These are phyloP conservation scores for Formica exsecta DNA, from an alignment of 1,140 invertebrate species.

Conservation along the genomic window DNA sequence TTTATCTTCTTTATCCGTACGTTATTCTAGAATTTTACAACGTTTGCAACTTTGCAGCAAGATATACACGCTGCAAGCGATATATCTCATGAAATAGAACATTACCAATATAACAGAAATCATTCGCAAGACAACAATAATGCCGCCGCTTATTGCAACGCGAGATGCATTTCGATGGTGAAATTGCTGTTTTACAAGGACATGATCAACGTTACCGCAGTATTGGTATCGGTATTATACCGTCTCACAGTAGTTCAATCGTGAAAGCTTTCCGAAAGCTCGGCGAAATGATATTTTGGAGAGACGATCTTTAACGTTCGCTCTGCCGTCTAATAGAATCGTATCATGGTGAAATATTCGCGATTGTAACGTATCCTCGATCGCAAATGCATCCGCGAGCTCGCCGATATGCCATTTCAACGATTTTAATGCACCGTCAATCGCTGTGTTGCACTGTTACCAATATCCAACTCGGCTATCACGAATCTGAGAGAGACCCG, in stretches of 20 bases:
- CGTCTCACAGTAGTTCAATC: conserved; percentile 36
- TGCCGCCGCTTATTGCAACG: background rate
- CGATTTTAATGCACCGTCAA: conserved; percentile 74
- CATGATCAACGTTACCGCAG: conserved; percentile 26
- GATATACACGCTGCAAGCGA: background rate
- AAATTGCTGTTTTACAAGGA: conserved; percentile 39
- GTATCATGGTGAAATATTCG: conserved; percentile 47
- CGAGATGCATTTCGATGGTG: background rate
- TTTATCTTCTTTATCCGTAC: background rate
- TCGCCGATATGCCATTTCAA: conserved; percentile 61
- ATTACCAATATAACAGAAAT: conserved; percentile 21
- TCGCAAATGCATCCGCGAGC: conserved; percentile 63
- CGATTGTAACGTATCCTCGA: conserved; percentile 38
- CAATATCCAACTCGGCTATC: conserved; percentile 45
- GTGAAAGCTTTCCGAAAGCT: conserved; percentile 60
- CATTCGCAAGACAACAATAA: conserved; percentile 35
- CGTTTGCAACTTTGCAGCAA: background rate
- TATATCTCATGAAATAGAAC: conserved; percentile 9
- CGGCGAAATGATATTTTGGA: conserved; percentile 36
- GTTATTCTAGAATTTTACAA: background rate
- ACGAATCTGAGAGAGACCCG: conserved; percentile 31
- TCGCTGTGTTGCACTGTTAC: conserved; percentile 21
- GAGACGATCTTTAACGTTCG: conserved; percentile 56
- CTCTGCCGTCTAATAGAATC: conserved; percentile 56
- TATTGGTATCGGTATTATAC: conserved; percentile 10